Percentiles rank a stretch among this genome's conserved stretches.
Conservation (phyloP, 2,888 invertebrate species). For the Tetragnatha montana region DNA sequence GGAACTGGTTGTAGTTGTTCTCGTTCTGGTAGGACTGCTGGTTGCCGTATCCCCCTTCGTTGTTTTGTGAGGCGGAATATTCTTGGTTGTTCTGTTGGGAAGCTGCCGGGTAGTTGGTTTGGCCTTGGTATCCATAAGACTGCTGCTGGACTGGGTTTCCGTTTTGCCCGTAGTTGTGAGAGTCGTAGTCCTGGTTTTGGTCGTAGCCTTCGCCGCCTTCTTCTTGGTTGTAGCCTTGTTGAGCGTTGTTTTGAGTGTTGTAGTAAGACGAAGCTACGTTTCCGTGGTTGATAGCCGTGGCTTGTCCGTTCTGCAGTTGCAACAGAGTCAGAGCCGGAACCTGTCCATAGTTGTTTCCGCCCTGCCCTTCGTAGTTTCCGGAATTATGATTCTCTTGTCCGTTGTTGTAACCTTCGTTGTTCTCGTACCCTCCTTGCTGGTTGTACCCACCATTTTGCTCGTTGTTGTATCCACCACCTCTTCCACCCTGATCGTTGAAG, state of each 20-base stretch:
- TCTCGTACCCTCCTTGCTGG: slow-evolving; percentile 8
- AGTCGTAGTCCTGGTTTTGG: slow-evolving; percentile 25
- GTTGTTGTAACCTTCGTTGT: slow-evolving; percentile 20
- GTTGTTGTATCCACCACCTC: slow-evolving; percentile 46
- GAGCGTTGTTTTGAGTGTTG: slow-evolving; percentile 33
- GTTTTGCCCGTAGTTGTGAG: slow-evolving; percentile 32
- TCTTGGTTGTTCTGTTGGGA: slow-evolving; percentile 19
- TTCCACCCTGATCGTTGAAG: slow-evolving; percentile 54
- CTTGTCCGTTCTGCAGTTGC: slow-evolving; percentile 47
- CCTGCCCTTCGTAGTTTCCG: slow-evolving; percentile 22
- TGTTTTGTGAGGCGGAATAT: slow-evolving; percentile 9
- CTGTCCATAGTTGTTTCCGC: slow-evolving; percentile 29
- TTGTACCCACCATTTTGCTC: slow-evolving; percentile 7
- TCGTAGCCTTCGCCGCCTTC: slow-evolving; percentile 18
- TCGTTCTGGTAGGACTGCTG: slow-evolving; percentile 26
- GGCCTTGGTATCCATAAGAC: slow-evolving; percentile 35
- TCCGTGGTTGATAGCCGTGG: slow-evolving; percentile 22
- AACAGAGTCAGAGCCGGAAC: slow-evolving; percentile 32
- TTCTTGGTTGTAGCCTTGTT: slow-evolving; percentile 44
- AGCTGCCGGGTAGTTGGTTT: slow-evolving; percentile 4
- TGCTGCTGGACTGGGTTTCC: slow-evolving; percentile 17
- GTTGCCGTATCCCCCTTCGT: background rate
- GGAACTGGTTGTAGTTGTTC: slow-evolving; percentile 26
- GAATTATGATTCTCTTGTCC: background rate
- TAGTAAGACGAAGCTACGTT: slow-evolving; percentile 20